Conservation (phyloP, 2,797 vertebrate species). For the Sorex maritimensis region DNA sequence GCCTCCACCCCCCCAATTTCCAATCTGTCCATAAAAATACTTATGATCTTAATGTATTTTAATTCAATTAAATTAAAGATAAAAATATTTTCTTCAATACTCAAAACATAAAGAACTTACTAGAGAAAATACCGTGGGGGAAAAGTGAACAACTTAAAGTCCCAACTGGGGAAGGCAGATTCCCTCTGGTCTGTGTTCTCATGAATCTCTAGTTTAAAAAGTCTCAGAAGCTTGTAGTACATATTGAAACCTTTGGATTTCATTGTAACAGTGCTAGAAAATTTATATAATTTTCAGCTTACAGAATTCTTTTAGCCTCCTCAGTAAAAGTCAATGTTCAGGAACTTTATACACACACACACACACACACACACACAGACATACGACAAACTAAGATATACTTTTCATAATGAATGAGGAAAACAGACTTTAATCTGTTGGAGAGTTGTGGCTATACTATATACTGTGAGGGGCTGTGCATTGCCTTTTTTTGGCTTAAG, state of each 20-base stretch:
- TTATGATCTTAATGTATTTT: too few species aligned
- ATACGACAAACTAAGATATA: not conserved
- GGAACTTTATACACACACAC: too few species aligned
- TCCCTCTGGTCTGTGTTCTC: not conserved
- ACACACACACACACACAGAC: too few species aligned
- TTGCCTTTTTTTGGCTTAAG: not conserved
- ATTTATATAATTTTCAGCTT: slow-evolving; percentile 59
- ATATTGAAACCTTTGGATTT: slow-evolving; percentile 75
- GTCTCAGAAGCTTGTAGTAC: slow-evolving; percentile 72
- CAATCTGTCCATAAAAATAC: too few species aligned
- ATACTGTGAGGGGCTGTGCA: not conserved
- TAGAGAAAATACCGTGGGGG: not conserved
- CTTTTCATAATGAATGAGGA: slow-evolving; percentile 67
- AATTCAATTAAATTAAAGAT: too few species aligned
- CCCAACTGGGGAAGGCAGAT: slow-evolving; percentile 50
- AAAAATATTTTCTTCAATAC: too few species aligned
- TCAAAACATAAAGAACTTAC: not conserved
- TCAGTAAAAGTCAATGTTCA: slow-evolving; percentile 71
- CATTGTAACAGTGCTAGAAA: slow-evolving; percentile 58
- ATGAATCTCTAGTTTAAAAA: too few species aligned
- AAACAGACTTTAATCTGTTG: slow-evolving; percentile 62
- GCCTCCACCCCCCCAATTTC: too few species aligned
- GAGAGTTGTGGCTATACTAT: slow-evolving; percentile 46
- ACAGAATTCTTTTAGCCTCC: slow-evolving; percentile 68
- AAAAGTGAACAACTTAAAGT: slow-evolving; percentile 80